Base-by-base conservation (phyloP, 1,140 invertebrate genomes). In the Caenorhabditis briggsae region DNA sequence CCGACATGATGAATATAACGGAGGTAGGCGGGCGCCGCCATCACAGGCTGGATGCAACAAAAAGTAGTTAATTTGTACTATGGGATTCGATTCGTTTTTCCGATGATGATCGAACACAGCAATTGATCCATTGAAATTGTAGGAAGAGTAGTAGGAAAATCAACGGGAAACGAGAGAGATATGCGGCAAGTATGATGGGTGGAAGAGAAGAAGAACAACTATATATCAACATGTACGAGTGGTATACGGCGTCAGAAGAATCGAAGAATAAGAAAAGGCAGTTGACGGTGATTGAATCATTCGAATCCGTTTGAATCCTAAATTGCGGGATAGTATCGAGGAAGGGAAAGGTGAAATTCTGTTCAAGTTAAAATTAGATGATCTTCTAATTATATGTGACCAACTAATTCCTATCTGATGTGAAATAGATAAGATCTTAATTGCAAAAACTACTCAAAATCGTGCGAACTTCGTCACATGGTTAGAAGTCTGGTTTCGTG, bases 31-130 rank as follows among this genome's bases (percentile, higher is more conserved):
- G 33, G 33, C 33, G 64, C 1, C 33, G 41, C n/a, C 64, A 16
- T 46, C 64, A 70, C 12, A 58, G 5, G 56, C 18, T 58, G 46
- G 70, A 78, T 78, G 46, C 43, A 78, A 78, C 70, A 78, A 50
- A 78, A 78, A 48, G 20, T 11, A 46, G 53, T 78, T 78, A 78
- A 78, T 78, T 53, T 78, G 70, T 78, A 78, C 70, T 78, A 78
- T 61, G 59, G 50, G 23, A 25, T 61, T 61, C 59, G 23, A 25
- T 78, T 78, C 46, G 18, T 50, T 78, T 78, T 78, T 33, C 50
- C 50, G 50, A 53, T 53, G n/a, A 53, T 53, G 46, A 78, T 78
- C 46, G 46, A 53, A 78, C 46, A 70, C 70, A 78, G n/a, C 70
- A 33, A 53, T 78, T 46, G 70, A 78, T 53, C 46, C 64, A 46